Conservation (phyloP, 2,113 vertebrate genomes). For the Gorilla gorilla region DNA sequence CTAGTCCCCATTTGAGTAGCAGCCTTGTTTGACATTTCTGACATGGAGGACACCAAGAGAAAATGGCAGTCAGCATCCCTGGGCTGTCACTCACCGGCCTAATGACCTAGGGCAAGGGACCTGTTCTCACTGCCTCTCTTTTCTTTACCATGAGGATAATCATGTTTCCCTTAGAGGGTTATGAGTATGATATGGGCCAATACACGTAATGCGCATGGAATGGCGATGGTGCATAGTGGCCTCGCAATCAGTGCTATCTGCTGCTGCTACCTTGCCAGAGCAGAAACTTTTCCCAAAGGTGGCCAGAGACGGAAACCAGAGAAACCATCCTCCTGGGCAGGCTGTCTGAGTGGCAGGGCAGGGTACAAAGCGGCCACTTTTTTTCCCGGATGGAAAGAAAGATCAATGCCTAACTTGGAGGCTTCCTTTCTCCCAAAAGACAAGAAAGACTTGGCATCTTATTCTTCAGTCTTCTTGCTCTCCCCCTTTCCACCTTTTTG, state of each 20-base stretch:
- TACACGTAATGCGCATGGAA: fast-evolving
- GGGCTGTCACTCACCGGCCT: neutral
- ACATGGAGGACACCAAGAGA: neutral
- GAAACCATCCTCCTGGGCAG: neutral
- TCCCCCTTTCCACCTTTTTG: neutral
- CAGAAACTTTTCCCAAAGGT: neutral
- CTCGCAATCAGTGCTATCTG: neutral
- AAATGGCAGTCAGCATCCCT: fast-evolving
- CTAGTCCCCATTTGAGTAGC: neutral
- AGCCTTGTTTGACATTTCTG: neutral
- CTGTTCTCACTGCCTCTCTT: neutral
- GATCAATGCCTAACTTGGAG: neutral
- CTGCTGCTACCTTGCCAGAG: neutral
- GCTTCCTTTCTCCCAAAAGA: neutral
- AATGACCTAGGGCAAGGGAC: neutral
- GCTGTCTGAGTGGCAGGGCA: neutral
- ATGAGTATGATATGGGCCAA: neutral
- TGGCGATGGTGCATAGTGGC: no score
- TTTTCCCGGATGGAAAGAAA: neutral
- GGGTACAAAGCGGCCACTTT: no score
- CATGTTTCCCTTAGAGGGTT: neutral
- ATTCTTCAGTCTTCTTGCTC: neutral
- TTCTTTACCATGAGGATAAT: neutral
- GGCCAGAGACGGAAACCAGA: neutral
- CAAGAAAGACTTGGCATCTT: neutral